Conservation (phyloP, 2,797 vertebrate species). For the Capromys pilorides region DNA sequence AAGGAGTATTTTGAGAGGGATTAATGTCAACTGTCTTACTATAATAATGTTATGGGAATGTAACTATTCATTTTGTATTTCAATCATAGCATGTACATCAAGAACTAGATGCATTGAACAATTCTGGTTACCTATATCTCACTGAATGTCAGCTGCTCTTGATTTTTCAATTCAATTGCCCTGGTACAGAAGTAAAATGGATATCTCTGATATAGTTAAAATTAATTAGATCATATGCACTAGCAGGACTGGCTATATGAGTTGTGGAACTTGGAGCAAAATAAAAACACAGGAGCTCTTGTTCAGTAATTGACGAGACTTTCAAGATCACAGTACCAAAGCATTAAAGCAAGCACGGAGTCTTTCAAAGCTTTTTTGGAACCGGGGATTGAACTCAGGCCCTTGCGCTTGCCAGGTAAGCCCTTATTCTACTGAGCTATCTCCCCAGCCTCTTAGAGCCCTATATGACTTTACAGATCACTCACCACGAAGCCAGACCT, state of each 20-base stretch:
- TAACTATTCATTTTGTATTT: background rate
- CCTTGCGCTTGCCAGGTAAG: no score
- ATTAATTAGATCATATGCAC: background rate
- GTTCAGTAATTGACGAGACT: constrained; percentile 28
- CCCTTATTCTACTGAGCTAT: no score
- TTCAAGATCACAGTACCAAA: background rate
- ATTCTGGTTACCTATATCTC: background rate
- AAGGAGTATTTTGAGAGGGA: background rate
- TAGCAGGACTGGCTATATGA: background rate
- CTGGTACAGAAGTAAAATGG: constrained; percentile 6
- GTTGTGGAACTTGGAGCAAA: background rate
- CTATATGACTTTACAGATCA: background rate
- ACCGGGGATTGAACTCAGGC: no score
- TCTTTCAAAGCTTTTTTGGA: background rate
- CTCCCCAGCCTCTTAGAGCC: no score
- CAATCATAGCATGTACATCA: background rate
- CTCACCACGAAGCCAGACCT: background rate
- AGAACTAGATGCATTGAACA: background rate
- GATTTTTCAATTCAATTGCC: constrained; percentile 2
- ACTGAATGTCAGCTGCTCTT: background rate
- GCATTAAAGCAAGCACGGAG: background rate
- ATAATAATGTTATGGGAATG: background rate
- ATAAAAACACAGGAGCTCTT: constrained; percentile 26
- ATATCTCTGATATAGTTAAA: constrained; percentile 9
- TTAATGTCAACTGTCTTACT: background rate